Evolutionary conservation across 1,140 invertebrate species (phyloP), one percentile per base, ranked within the genome.

Genomic region (Panulirus ornatus): DNA sequence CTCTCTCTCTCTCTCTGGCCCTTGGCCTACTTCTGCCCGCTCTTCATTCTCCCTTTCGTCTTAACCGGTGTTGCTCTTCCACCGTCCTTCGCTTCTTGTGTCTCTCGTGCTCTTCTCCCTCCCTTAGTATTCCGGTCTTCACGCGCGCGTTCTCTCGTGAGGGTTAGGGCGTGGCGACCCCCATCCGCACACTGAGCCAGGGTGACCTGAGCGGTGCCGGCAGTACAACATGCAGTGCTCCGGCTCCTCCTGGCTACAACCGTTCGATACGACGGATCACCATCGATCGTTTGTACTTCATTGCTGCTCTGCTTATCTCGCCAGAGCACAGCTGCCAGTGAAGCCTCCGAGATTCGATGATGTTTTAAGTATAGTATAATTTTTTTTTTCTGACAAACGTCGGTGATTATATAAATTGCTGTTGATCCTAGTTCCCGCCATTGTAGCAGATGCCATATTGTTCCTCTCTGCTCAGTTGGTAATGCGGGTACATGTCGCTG

Each of bases 61-160:
- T 70, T 40, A 22, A 40, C 63, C 30, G 34, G 42, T 82, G 54
- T 84, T 38, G 19, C 58, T 84, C 83, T 84, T 70, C 51, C 71
- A 34, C 84, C 36, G 36, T 51, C 27, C 54, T 36, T 14, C 44
- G 47, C 42, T 38, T 27, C 38, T n/a, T 84, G 8, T 71, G 14
- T 75, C 63, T 84, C 82, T 84, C 63, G 70, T 22, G 38, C 63
- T 84, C 70, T 75, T 22, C 73, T 42, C 63, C 73, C 79, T 22
- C n/a, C 73, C 42, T 36, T 79, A 42, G 27, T 36, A 54, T 54
- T 22, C 16, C 38, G 14, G 34, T 38, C 42, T 14, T n/a, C 19
- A 40, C 40, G 9, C 75, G 2, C 19, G 11, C 40, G 27, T 19
- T 78, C 22, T 78, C 1, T 11, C 27, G 42, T 22, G 8, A 27